These are phyloP conservation scores for Caracal caracal DNA, from an alignment of 2,113 vertebrate genomes.

Conservation along the genomic window DNA sequence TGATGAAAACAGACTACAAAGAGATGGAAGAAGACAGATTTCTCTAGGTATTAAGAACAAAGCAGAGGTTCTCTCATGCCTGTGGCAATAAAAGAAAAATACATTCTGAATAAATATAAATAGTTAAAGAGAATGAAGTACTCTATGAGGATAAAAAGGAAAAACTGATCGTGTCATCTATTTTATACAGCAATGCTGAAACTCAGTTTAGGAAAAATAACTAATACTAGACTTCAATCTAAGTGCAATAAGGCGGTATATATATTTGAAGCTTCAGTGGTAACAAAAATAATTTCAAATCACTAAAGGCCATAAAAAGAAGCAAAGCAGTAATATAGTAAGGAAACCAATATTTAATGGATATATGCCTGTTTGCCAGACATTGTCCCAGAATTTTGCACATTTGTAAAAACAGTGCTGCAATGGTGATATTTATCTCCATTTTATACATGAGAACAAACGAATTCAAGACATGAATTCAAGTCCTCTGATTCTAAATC, in stretches of 20 bases:
- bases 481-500: background rate
- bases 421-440: background rate
- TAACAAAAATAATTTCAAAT: slow-evolving; percentile 45
- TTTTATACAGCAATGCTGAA: slow-evolving; percentile 5
- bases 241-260: background rate
- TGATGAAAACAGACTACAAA: slow-evolving; percentile 44
- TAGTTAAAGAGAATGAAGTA: background rate
- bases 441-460: background rate
- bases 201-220: background rate
- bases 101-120: slow-evolving; percentile 57
- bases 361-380: background rate
- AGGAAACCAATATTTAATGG: background rate
- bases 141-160: background rate
- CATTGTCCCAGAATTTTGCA: background rate
- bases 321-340: background rate
- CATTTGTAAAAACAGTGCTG: background rate
- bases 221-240: background rate
- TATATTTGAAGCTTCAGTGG: background rate
- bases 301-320: slow-evolving; percentile 27
- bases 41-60: slow-evolving; percentile 45
- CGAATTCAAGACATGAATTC: background rate
- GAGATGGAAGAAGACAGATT: slow-evolving; percentile 14
- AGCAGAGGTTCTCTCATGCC: slow-evolving; percentile 41
- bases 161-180: background rate
- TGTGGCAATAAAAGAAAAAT: slow-evolving; percentile 52